These are phyloP conservation scores for Agrilus planipennis DNA, from an alignment of 1,140 invertebrate species.

Conservation along the genomic window DNA sequence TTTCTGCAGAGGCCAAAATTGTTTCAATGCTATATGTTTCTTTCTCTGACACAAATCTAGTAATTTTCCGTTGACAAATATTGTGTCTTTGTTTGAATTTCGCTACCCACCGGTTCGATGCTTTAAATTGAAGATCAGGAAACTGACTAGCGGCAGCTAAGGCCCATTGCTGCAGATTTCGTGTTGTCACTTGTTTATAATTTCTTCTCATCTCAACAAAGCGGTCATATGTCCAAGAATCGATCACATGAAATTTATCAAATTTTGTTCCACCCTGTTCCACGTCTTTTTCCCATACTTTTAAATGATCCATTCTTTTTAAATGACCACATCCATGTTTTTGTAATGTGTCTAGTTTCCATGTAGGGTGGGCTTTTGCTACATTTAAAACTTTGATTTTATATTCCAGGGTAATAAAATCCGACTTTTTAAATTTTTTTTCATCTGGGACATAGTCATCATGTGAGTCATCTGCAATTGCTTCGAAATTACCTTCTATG, in stretches of 20 bases:
- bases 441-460: constrained; percentile 12
- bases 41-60: constrained; percentile 15
- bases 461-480: constrained; percentile 1
- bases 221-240: constrained; percentile 14
- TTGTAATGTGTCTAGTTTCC: constrained; percentile 12
- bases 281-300: constrained; percentile 11
- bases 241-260: constrained; percentile 13
- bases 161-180: constrained; percentile 15
- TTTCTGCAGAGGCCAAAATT: constrained; percentile 9
- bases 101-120: constrained; percentile 10
- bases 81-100: constrained; percentile 14
- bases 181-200: constrained; percentile 15
- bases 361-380: constrained; percentile 12
- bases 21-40: constrained; percentile 12
- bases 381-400: constrained; percentile 13
- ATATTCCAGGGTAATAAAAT: constrained; percentile 9
- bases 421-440: constrained; percentile 7
- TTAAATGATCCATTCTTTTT: constrained; percentile 8
- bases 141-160: constrained; percentile 15
- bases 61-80: constrained; percentile 19
- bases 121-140: constrained; percentile 14
- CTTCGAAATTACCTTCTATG: background rate
- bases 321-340: constrained; percentile 11
- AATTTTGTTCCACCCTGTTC: constrained; percentile 12
- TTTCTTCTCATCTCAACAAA: constrained; percentile 13